Conservation (phyloP, 2,113 vertebrate species). For the Elaphurus davidianus region DNA sequence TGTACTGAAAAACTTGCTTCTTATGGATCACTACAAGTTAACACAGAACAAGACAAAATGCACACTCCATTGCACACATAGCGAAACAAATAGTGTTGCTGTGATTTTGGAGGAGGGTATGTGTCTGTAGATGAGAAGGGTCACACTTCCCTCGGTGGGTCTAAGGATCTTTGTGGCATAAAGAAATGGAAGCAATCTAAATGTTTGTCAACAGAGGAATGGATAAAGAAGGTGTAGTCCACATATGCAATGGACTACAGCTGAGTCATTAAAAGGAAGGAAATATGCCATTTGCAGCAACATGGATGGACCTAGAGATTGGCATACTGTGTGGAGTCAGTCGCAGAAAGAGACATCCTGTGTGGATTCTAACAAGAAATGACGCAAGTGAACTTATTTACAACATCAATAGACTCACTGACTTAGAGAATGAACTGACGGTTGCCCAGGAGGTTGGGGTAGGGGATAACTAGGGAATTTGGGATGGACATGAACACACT, state of each 20-base stretch:
- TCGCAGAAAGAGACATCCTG: background rate
- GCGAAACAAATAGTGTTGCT: accelerated
- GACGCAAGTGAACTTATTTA: background rate
- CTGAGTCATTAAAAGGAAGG: background rate
- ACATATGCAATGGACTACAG: background rate
- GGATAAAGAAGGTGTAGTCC: background rate
- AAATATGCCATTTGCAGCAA: background rate
- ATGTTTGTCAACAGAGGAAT: background rate
- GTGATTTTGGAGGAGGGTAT: background rate
- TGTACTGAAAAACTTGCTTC: background rate
- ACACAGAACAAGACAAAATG: background rate
- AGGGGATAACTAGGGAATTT: background rate
- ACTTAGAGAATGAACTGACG: background rate
- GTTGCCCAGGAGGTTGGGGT: accelerated
- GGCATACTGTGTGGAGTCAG: accelerated
- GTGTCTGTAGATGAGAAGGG: background rate
- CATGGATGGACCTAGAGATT: background rate
- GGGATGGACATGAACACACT: background rate
- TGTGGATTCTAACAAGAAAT: background rate
- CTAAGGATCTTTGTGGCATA: background rate
- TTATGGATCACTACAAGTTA: background rate
- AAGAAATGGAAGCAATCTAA: background rate
- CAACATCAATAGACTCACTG: background rate
- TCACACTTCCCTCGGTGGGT: background rate
- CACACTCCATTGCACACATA: background rate